Base-by-base conservation (phyloP, 2,797 vertebrate genomes). In the Catostomus latipinnis region DNA sequence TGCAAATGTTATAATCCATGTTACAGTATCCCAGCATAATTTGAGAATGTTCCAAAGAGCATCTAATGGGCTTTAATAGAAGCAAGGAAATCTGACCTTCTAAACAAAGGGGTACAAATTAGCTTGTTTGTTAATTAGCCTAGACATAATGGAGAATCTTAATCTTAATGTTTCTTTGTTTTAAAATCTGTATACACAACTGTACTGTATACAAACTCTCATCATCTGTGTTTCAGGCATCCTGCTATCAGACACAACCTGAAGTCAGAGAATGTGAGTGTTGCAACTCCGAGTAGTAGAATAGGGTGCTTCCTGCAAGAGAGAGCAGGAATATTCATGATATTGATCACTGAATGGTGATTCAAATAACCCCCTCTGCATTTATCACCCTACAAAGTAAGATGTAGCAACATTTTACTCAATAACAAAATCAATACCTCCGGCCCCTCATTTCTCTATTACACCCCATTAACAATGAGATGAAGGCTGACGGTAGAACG, bases 301-400 rank as follows among this genome's bases (percentile, higher is more conserved):
- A 67, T 5, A n/a, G 14, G 60, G 46, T 49, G 46, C 8, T 63
- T 58, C 6, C 49, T 63, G 62, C 54, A 45, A 50, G 68, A 63
- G 9, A 66, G 45, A 34, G 34, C 34, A 76, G 16, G 10, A 57
- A 61, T 49, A 8, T 16, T 9, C 56, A 63, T 14, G 11, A 72
- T 75, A 65, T 61, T 48, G 61, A 65, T 43, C 53, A 60, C 80
- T 80, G 61, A 53, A 16, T 52, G 54, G 45, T 74, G 66, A 86
- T 80, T 82, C 70, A 80, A 71, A 66, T 53, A 62, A 62, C 58
- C 80, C 22, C 71, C 54, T 77, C 50, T 74, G 62, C 54, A 12
- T 78, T 74, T 49, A 84, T 78, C 62, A 69, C 49, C 45, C 14
- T 63, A 62, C 74, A 54, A 60, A 62, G 73, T 76, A n/a, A 57